Evolutionary conservation across 2,888 invertebrate genomes (phyloP).

Genomic region (Euplexia lucipara): DNA sequence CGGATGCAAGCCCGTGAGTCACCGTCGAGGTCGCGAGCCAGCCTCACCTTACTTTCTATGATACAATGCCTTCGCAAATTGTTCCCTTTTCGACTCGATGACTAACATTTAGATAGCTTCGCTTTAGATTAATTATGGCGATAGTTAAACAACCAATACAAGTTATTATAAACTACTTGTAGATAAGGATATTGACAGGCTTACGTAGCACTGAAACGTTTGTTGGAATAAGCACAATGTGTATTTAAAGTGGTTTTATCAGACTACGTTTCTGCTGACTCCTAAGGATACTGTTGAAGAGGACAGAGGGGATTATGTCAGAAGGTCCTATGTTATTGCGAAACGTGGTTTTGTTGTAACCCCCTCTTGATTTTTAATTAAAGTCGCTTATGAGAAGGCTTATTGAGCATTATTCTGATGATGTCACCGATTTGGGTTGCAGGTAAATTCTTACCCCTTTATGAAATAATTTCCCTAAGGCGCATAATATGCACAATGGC

Average conservation of each 20-base stretch:
- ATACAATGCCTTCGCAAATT: conserved; percentile 71
- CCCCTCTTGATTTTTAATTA: background rate
- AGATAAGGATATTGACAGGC: conserved; percentile 22
- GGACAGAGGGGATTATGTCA: background rate
- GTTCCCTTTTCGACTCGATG: conserved; percentile 71
- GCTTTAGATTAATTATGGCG: conserved; percentile 51
- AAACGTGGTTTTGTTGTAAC: conserved; percentile 1
- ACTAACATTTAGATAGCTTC: conserved; percentile 68
- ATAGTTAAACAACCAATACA: conserved; percentile 26
- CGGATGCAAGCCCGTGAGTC: conserved; percentile 71
- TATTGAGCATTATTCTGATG: background rate
- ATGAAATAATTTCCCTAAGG: too few relatives aligned
- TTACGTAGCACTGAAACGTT: conserved; percentile 4
- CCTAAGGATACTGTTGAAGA: background rate
- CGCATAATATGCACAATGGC: background rate
- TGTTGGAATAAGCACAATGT: conserved; percentile 2
- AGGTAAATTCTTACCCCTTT: background rate
- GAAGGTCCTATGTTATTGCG: conserved; percentile 15
- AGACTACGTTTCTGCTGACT: background rate
- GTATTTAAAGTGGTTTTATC: background rate
- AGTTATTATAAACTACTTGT: conserved; percentile 28
- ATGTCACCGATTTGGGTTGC: background rate
- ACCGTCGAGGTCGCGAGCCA: conserved; percentile 70
- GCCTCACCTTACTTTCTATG: conserved; percentile 77
- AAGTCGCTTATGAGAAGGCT: background rate